Percentiles rank a stretch among this genome's conserved stretches.
These are phyloP conservation scores for Folsomia candida DNA, from an alignment of 2,888 invertebrate genomes.

Conservation along the genomic window DNA sequence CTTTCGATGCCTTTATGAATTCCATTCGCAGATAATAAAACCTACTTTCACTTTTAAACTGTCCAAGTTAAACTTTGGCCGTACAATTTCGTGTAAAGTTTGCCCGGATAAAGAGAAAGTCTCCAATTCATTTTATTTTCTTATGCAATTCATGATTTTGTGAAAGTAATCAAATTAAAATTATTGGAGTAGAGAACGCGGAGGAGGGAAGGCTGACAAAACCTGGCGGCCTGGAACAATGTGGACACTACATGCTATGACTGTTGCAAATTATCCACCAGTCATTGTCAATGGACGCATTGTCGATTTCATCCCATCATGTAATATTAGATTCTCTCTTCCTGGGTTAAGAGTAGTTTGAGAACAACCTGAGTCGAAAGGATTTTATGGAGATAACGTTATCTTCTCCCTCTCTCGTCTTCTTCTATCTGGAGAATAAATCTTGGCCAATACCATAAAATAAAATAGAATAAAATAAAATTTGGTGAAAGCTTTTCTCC, in stretches of 20 bases:
- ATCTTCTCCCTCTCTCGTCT: neutral
- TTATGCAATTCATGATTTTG: neutral
- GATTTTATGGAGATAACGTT: neutral
- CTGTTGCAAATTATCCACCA: no score
- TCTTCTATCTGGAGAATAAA: constrained; percentile 13
- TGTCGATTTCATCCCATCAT: neutral
- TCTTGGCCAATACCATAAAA: constrained; percentile 9
- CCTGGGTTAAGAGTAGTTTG: neutral
- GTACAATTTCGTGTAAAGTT: neutral
- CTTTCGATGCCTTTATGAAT: constrained; percentile 13
- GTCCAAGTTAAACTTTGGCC: neutral
- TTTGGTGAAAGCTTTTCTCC: constrained; percentile 2
- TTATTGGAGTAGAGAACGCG: neutral
- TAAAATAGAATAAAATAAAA: constrained; percentile 14
- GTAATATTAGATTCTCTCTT: neutral
- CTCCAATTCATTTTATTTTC: neutral
- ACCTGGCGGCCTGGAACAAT: neutral
- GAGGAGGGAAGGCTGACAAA: neutral
- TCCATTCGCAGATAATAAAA: constrained; percentile 7
- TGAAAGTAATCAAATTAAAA: neutral
- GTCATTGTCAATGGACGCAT: no score
- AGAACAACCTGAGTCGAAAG: neutral
- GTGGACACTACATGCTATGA: no score
- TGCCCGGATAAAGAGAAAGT: no score
- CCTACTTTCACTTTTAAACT: constrained; percentile 11